phyloP scores from a whole-genome alignment of 2,113 vertebrate genomes.

The Sturnus vulgaris region DNA sequence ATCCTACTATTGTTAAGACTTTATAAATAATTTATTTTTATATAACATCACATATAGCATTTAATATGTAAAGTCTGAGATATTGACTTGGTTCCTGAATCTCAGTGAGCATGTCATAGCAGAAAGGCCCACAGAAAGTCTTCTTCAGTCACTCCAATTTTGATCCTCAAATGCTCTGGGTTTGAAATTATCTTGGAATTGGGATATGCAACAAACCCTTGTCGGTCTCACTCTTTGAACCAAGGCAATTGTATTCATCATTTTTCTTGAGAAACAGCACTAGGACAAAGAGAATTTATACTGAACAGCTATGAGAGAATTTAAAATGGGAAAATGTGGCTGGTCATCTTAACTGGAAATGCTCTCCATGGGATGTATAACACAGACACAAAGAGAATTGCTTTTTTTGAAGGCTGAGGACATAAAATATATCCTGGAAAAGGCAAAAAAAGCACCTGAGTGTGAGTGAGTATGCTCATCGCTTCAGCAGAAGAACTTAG shows the following conservation, averaged over 20 bases:
- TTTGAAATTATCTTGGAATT: background rate
- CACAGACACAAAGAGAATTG: background rate
- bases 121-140: background rate
- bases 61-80: background rate
- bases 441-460: background rate
- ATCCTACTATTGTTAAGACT: background rate
- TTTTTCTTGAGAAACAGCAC: background rate
- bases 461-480: background rate
- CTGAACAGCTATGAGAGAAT: background rate
- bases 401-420: background rate
- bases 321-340: background rate
- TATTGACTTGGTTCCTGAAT: background rate
- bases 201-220: background rate
- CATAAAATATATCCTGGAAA: background rate
- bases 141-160: background rate
- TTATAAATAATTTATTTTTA: background rate
- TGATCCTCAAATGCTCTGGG: background rate
- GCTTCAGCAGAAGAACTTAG: background rate
- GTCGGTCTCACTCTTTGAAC: background rate
- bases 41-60: background rate
- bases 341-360: background rate
- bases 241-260: background rate
- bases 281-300: background rate
- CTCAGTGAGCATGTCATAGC: background rate
- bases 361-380: background rate